phyloP scores from a whole-genome alignment of 1,140 invertebrate genomes.

The Ips typographus region DNA sequence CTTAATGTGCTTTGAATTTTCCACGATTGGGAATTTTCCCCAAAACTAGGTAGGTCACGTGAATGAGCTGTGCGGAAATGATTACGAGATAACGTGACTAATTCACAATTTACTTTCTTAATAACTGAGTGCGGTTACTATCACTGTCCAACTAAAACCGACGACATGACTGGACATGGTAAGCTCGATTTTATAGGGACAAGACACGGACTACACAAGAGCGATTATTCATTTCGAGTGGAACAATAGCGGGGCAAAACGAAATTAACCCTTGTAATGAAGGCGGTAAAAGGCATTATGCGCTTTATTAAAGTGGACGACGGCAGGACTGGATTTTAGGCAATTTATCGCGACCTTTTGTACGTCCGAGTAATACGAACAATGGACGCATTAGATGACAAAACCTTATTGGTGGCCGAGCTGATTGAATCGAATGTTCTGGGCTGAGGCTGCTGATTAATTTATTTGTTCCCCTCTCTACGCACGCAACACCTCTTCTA shows the following conservation, averaged over 20 bases:
- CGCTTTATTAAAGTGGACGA: slow-evolving; percentile 24
- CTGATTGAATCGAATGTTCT: not conserved
- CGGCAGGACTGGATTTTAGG: slow-evolving; percentile 19
- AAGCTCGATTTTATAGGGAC: not conserved
- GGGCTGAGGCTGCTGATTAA: not conserved
- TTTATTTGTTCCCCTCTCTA: not conserved
- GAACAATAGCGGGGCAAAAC: slow-evolving; percentile 17
- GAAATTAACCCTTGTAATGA: slow-evolving; percentile 28
- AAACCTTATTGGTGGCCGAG: slow-evolving; percentile 6
- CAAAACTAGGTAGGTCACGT: too few relatives aligned
- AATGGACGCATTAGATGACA: slow-evolving; percentile 10
- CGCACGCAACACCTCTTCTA: too few relatives aligned
- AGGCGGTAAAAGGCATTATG: slow-evolving; percentile 26
- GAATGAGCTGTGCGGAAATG: too few relatives aligned
- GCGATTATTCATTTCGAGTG: slow-evolving; percentile 17
- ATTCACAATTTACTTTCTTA: too few relatives aligned
- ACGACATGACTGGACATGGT: not conserved
- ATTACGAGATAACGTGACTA: too few relatives aligned
- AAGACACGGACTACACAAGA: slow-evolving; percentile 9
- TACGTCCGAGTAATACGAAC: slow-evolving; percentile 20
- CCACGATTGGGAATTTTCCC: too few relatives aligned
- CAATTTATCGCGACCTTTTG: slow-evolving; percentile 27
- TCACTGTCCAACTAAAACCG: too few relatives aligned
- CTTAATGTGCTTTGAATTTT: too few relatives aligned
- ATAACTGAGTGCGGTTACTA: too few relatives aligned